Percentiles rank a stretch among this genome's conserved stretches.
Conservation (phyloP, 2,797 vertebrate genomes). For the Otolemur crassicaudatus region DNA sequence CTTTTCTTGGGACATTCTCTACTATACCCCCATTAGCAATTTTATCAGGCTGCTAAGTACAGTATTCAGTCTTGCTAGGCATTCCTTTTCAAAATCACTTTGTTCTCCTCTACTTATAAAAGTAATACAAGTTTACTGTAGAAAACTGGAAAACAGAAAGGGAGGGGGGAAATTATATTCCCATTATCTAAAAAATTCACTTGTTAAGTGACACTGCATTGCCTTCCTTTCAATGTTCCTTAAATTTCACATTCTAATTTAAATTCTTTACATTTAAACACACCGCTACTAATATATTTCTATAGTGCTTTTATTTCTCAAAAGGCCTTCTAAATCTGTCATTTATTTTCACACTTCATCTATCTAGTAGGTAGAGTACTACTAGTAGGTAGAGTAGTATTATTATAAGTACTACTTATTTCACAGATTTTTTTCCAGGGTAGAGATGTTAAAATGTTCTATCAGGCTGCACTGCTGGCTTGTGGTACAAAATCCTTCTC, state of each 20-base stretch:
- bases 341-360: neutral
- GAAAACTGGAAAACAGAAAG: conserved; percentile 14
- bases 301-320: neutral
- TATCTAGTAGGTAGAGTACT: neutral
- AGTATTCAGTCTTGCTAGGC: neutral
- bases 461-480: neutral
- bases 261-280: neutral
- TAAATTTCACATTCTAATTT: neutral
- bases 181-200: conserved; percentile 9
- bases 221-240: neutral
- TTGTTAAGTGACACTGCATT: neutral
- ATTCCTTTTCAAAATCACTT: neutral
- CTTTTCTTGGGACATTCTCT: conserved; percentile 24
- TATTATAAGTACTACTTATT: neutral
- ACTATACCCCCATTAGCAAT: neutral
- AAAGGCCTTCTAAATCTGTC: neutral
- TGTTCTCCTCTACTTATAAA: conserved; percentile 9
- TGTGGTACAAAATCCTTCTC: conserved; percentile 10
- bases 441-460: neutral
- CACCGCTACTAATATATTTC: neutral
- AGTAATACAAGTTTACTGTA: neutral
- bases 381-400: too few species aligned
- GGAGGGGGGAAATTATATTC: neutral
- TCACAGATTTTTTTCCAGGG: neutral
- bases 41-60: neutral